Percentiles rank a stretch among this genome's conserved stretches.
These are phyloP conservation scores for Papilio protenor DNA, from an alignment of 2,888 invertebrate species.

Conservation along the genomic window DNA sequence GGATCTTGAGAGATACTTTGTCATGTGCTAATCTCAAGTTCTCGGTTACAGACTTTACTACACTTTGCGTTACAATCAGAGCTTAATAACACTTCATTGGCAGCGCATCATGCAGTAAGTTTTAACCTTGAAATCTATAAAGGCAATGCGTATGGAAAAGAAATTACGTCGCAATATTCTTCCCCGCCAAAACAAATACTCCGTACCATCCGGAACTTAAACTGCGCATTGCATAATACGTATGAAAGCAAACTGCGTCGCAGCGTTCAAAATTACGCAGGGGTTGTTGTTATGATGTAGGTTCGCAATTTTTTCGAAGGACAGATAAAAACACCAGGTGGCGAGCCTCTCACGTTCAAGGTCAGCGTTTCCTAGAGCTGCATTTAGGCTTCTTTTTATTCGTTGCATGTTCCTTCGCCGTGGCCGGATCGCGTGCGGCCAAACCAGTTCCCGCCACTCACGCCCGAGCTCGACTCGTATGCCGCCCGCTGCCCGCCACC, in stretches of 20 bases:
- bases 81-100: neutral
- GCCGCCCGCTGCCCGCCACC: constrained; percentile 56
- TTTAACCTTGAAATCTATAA: neutral
- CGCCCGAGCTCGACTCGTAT: constrained; percentile 55
- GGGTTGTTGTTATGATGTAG: constrained; percentile 73
- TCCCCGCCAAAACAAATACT: constrained; percentile 46
- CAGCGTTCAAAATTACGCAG: constrained; percentile 21
- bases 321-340: constrained; percentile 83
- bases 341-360: constrained; percentile 80
- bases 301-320: constrained; percentile 78
- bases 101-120: neutral
- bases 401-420: constrained; percentile 78
- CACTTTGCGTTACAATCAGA: neutral
- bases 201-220: constrained; percentile 6
- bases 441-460: constrained; percentile 73
- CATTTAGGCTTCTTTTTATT: constrained; percentile 83
- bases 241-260: constrained; percentile 34
- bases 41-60: neutral
- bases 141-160: neutral
- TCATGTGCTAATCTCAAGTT: neutral
- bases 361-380: constrained; percentile 83
- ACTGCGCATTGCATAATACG: constrained; percentile 35
- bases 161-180: constrained; percentile 47
- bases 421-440: constrained; percentile 81
- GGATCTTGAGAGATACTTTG: too few species aligned